Base-by-base conservation (phyloP, 2,888 invertebrate genomes). In the Ichneumoninae sp. region DNA sequence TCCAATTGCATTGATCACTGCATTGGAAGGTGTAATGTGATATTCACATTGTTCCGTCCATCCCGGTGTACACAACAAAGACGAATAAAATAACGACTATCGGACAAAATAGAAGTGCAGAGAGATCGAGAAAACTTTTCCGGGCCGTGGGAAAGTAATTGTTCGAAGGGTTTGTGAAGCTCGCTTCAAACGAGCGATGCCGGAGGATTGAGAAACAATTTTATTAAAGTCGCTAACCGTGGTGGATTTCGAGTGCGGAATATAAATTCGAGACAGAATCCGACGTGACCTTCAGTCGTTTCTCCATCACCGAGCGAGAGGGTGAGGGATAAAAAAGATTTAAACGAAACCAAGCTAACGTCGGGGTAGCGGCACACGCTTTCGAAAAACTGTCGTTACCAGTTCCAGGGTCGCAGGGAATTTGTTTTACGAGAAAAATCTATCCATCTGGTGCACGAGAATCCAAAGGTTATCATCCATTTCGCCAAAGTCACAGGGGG, bases 231-330 rank as follows among this genome's bases (percentile, higher is more conserved):
- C 30, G 30, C 60, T 8, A 57, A 10, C 22, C 60, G 60, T 13
- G 26, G 26, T 60, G 60, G 16, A 30, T 60, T 60, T 13, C 60
- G 26, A 60, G 8, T 16, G 60, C 4, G 26, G 10, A 60, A 60
- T 26, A 60, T 30, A 60, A 60, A 60, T 60, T 30, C 26, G 30
- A 60, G 60, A 30, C 2, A 8, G 26, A 60, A 60, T 60, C 16
- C 60, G 60, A 60, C 16, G 30, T 30, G 60, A 60, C 60, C 30
- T 60, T 60, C 5, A 13, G 30, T 60, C 60, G 10, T 60, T 60
- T 16, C 26, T 26, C 26, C 60, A 30, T 30, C 30, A 5, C 30
- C 60, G 26, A 54, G 19, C 19, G 19, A 19, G 8, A 22, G 22
- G 10, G 54, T 22, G 54, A 54, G 40, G 40, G 10, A 2, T 40